These are phyloP conservation scores for Rachycentron canadum DNA, from an alignment of 2,797 vertebrate species.

Conservation along the genomic window DNA sequence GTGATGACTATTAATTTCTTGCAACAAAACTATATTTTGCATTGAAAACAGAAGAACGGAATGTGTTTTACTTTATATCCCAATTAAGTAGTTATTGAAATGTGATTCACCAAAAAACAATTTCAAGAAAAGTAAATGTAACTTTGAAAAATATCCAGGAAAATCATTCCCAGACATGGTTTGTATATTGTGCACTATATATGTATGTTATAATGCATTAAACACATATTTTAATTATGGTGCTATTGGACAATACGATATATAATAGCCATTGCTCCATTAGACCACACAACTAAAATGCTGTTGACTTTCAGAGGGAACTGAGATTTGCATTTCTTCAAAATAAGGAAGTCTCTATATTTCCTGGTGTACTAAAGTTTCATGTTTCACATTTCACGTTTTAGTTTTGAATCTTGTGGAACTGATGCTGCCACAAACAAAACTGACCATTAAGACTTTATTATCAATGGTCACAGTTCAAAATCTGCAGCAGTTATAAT, in stretches of 20 bases:
- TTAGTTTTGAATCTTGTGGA: background rate
- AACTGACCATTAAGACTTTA: no score
- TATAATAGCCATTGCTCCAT: background rate
- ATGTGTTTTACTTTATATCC: background rate
- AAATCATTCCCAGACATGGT: background rate
- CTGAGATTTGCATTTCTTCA: constrained; percentile 37
- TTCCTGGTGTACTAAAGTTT: background rate
- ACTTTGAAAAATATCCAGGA: background rate
- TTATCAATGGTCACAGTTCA: no score
- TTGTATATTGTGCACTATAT: background rate
- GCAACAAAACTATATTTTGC: background rate
- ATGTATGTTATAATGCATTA: background rate
- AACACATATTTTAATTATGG: background rate
- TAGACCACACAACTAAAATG: no score
- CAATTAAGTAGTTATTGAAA: background rate
- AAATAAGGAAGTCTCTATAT: constrained; percentile 32
- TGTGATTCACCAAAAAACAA: background rate
- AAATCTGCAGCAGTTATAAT: no score
- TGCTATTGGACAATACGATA: background rate
- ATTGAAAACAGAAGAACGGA: background rate
- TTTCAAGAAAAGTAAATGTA: background rate
- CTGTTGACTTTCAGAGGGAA: background rate
- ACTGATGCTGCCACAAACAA: background rate
- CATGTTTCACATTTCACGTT: background rate
- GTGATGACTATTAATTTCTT: constrained; percentile 16